Base-by-base conservation (phyloP, 2,888 invertebrate species). In the Drosophila mayaguana region DNA sequence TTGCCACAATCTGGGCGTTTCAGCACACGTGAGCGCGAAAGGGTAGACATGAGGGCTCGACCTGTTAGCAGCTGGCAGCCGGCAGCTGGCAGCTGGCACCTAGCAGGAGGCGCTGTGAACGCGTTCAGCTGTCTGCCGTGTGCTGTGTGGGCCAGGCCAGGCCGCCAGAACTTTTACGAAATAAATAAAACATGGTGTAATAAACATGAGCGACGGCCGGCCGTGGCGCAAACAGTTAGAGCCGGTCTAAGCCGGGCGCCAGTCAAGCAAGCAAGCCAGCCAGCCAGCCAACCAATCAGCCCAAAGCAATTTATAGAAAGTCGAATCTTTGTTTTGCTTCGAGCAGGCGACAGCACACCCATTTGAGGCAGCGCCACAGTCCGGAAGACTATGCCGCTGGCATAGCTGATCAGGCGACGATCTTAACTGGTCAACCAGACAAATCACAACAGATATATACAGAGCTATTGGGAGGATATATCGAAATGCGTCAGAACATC, bases 401-500 rank as follows among this genome's bases (percentile, higher is more conserved):
- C 57, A 43, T 48, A 53, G 32, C 42, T 42, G 55, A 28, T 42
- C 40, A 28, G 42, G 14, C 16, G 45, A 67, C 43, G 40, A 66
- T 59, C 65, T 65, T 32, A 45, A 22, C 51, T 36, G 51, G 51
- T 36, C 51, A 51, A 36, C 32, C 32, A 18, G 32, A 1, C 32
- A 18, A 3, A 22, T 32, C 32, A 32, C 9, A 11, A 2, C 32
- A 0, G 11, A 18, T 2, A 50, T 18, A 54, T 5, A 28, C 25
- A 25, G 28, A 28, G 28, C 28, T 8, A 28, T 28, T 28, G 28
- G 8, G 28, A 1, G 28, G 22, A 12, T 3, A 42, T 16, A 22
- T 25, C 40, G 56, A 63, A 43, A 80, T 80, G 85, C 61, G 68
- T 60, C 74, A 66, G 59, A 81, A 74, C 64, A 66, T 82, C 22